phyloP scores from a whole-genome alignment of 2,113 vertebrate species.

The Typhlomys cinereus region DNA sequence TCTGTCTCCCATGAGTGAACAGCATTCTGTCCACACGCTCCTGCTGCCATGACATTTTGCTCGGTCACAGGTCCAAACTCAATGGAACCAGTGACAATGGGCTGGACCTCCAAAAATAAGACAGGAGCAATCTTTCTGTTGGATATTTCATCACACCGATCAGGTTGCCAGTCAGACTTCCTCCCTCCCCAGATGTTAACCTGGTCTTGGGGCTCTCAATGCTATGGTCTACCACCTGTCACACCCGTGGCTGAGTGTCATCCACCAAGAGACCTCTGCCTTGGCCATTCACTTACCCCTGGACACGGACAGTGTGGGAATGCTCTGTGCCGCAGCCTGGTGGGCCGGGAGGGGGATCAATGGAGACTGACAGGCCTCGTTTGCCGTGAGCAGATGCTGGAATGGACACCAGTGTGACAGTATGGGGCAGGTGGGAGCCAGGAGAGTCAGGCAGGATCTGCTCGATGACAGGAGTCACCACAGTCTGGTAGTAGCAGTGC shows the following conservation, averaged over 20 bases:
- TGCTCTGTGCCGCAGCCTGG: slow-evolving; percentile 89
- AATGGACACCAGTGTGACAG: slow-evolving; percentile 96
- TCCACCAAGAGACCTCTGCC: neutral
- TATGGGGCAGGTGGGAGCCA: slow-evolving; percentile 94
- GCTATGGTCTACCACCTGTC: neutral
- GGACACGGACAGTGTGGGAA: slow-evolving; percentile 92
- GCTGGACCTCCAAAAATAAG: no score
- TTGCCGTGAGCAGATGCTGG: slow-evolving; percentile 92
- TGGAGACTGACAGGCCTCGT: slow-evolving; percentile 94
- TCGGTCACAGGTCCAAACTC: no score
- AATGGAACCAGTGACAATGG: neutral
- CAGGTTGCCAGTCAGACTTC: neutral
- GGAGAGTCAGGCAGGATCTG: slow-evolving; percentile 92
- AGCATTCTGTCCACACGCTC: no score
- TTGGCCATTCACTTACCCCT: slow-evolving; percentile 88
- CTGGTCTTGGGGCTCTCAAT: neutral
- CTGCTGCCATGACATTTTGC: neutral
- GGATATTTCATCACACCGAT: neutral
- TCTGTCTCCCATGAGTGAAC: neutral
- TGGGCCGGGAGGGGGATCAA: slow-evolving; percentile 89
- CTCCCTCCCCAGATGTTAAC: neutral
- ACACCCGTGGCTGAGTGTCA: no score
- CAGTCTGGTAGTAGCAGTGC: slow-evolving; percentile 96
- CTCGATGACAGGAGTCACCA: slow-evolving; percentile 93
- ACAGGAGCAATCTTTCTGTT: neutral